phyloP scores from a whole-genome alignment of 2,797 vertebrate species.

The Numenius phaeopus region DNA sequence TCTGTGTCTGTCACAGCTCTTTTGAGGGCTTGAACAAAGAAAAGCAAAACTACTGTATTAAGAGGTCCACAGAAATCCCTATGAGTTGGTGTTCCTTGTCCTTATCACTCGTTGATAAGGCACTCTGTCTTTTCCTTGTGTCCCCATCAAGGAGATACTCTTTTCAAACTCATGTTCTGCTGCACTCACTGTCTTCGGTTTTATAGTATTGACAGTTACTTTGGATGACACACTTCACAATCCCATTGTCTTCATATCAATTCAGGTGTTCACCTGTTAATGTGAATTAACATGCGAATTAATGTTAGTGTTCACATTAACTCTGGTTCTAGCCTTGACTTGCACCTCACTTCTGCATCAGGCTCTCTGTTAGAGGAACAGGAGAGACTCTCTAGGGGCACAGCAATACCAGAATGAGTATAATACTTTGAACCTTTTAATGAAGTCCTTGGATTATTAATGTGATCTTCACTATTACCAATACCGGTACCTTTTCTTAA shows the following conservation, averaged over 20 bases:
- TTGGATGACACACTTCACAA: neutral
- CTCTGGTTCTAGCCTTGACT: neutral
- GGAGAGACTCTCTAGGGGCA: neutral
- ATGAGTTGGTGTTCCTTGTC: neutral
- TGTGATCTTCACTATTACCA: neutral
- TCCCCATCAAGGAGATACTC: neutral
- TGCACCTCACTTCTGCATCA: neutral
- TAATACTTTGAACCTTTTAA: neutral
- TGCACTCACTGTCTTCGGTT: fast-evolving
- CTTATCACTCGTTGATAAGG: neutral
- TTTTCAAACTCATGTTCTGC: neutral
- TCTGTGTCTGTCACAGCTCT: neutral
- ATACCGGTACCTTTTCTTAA: neutral
- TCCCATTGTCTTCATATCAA: neutral
- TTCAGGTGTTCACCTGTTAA: neutral
- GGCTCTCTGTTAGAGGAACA: neutral
- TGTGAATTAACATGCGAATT: neutral
- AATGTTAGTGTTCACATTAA: neutral
- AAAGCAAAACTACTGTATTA: neutral
- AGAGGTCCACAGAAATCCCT: neutral
- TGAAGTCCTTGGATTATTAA: neutral
- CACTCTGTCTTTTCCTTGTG: neutral
- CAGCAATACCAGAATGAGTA: neutral
- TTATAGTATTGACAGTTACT: neutral
- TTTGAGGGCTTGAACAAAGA: neutral